A percentile compares a stretch with the other conserved stretches of the same genome.
These are phyloP conservation scores for Octomys mimax DNA, from an alignment of 2,797 vertebrate genomes.

Conservation along the genomic window DNA sequence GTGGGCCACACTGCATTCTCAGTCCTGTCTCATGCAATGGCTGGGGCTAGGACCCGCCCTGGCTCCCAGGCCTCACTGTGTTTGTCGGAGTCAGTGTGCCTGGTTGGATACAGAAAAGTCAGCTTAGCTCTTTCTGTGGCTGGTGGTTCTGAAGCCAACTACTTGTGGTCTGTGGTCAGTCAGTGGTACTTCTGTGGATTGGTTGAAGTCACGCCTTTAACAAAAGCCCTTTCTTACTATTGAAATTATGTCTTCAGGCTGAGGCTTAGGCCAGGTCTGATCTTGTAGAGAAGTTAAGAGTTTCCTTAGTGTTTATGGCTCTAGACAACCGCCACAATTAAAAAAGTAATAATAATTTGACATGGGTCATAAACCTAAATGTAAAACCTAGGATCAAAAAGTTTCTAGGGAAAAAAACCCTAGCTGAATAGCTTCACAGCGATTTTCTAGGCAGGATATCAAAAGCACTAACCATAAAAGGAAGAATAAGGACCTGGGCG, in stretches of 20 bases:
- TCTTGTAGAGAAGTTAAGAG: conserved; percentile 5
- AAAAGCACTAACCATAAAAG: background rate
- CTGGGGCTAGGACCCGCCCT: too few species aligned
- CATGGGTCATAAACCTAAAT: conserved; percentile 43
- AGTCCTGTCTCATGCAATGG: background rate
- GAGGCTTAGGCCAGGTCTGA: background rate
- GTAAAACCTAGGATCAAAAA: conserved; percentile 53
- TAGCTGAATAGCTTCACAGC: background rate
- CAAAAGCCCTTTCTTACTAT: conserved; percentile 54
- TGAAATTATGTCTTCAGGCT: conserved; percentile 34
- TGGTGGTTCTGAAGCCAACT: background rate
- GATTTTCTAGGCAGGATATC: background rate
- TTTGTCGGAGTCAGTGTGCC: background rate
- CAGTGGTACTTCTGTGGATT: background rate
- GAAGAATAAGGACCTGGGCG: background rate
- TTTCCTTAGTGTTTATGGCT: conserved; percentile 49
- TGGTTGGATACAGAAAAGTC: background rate
- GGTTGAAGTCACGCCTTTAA: background rate
- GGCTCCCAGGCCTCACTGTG: background rate
- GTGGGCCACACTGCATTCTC: accelerated
- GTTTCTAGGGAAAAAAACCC: conserved; percentile 5
- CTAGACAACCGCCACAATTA: background rate
- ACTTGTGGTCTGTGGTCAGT: conserved; percentile 35
- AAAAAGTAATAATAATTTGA: conserved; percentile 11
- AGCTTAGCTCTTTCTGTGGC: background rate